phyloP scores from a whole-genome alignment of 37 sponge, comb jelly and placozoan genomes.

The Halichondria panicea region DNA sequence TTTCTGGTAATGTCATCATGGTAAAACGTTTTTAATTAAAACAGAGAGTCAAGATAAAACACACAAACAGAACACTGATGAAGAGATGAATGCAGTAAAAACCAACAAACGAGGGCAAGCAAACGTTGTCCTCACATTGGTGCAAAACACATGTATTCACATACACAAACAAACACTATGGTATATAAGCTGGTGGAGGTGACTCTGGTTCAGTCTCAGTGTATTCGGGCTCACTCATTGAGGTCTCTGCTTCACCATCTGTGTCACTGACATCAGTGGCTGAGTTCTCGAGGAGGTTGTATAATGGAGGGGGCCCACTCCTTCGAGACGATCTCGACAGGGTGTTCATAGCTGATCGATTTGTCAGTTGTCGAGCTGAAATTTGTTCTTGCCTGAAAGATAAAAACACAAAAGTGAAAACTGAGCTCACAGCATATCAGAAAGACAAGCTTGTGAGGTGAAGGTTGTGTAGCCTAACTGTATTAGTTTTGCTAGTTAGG shows the following conservation, averaged over 20 bases:
- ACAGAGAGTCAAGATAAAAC: too few species aligned
- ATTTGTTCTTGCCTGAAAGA: too few species aligned
- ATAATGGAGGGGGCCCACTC: slow-evolving; percentile 27
- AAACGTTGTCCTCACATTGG: not conserved
- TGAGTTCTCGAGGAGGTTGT: slow-evolving; percentile 25
- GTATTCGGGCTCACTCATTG: slow-evolving; percentile 31
- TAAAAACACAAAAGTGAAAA: too few species aligned
- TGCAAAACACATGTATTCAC: not conserved
- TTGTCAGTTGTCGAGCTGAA: not conserved
- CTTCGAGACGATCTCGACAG: too few species aligned
- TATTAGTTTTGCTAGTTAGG: too few species aligned
- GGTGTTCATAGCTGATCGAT: slow-evolving; percentile 10
- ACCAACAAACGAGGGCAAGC: slow-evolving; percentile 1
- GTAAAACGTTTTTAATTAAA: too few species aligned
- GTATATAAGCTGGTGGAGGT: slow-evolving; percentile 67
- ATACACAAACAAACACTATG: slow-evolving; percentile 14
- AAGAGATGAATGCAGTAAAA: not conserved
- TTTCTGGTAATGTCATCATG: too few species aligned
- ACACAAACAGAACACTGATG: not conserved
- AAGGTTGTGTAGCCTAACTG: too few species aligned
- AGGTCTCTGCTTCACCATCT: slow-evolving; percentile 23
- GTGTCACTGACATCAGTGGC: slow-evolving; percentile 12
- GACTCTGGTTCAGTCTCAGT: slow-evolving; percentile 1
- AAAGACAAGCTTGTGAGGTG: too few species aligned
- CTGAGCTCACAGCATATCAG: too few species aligned